Evolutionary conservation across 2,113 vertebrate species (phyloP), one percentile per base, ranked within the genome.

Genomic region (Chaetura pelagica): DNA sequence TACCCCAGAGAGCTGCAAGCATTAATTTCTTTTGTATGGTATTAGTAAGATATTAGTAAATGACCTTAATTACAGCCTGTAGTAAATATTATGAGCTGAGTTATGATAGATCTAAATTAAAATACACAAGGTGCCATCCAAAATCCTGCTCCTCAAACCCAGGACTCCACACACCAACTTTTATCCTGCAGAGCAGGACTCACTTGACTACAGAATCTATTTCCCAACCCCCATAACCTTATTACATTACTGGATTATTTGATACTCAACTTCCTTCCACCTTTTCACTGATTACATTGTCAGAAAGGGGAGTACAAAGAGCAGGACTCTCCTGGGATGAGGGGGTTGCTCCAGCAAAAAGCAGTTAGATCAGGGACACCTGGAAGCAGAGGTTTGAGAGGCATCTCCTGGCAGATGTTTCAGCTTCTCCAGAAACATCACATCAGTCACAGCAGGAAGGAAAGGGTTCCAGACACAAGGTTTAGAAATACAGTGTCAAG

Each of bases 41-140:
- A 38, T 48, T 52, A 44, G 67, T 11, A 30, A 61, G 40, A 23
- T 38, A 24, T 3, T 17, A 44, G 42, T 13, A 49, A 54, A 27
- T 14, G 42, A n/a, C 67, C 6, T 6, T 29, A 12, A 34, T 46
- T 52, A 40, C 71, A 69, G 30, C 61, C 55, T 38, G 20, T 24
- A 42, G 57, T 20, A 69, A 89, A 69, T 59, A 55, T 23, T 61
- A 30, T 6, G 49, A 79, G 52, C 20, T 46, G 21, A 44, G 12
- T 6, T 42, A 57, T 1, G 27, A 51, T 15, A 22, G 10, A 8
- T 69, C 69, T n/a, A 3, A 67, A 27, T 52, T 52, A 40, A 78
- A 79, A 13, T 10, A 29, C 52, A 34, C n/a, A n/a, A 15, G 0
- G 0, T 51, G 14, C 34, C 9, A 0, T 16, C 24, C 30, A 63